Evolutionary conservation across 1,140 invertebrate genomes (phyloP).

Genomic region (Bombus cullumanus): DNA sequence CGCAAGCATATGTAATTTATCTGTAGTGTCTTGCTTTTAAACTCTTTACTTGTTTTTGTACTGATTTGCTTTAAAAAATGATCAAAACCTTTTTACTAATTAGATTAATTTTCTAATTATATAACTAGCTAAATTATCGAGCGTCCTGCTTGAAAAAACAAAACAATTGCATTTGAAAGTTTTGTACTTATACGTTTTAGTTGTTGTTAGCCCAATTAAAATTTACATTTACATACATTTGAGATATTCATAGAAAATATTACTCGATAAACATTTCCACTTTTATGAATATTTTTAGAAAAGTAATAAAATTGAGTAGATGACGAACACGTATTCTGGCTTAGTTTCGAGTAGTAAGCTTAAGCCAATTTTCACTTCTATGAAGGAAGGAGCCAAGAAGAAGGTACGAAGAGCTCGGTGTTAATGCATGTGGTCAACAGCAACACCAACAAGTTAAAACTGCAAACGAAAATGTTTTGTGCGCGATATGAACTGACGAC

Average conservation of each 20-base stretch:
- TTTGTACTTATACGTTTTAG: neutral
- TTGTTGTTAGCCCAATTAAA: neutral
- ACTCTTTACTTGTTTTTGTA: slow-evolving; percentile 13
- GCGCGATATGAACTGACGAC: slow-evolving; percentile 69
- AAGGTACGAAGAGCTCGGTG: slow-evolving; percentile 23
- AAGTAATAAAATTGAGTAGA: neutral
- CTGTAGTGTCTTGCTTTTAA: neutral
- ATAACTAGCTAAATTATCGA: neutral
- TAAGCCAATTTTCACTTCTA: slow-evolving; percentile 31
- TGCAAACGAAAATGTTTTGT: slow-evolving; percentile 80
- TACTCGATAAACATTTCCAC: neutral
- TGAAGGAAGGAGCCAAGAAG: slow-evolving; percentile 37
- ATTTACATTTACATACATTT: neutral
- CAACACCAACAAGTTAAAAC: slow-evolving; percentile 82
- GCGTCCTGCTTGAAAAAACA: neutral
- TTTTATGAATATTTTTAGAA: neutral
- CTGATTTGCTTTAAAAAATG: neutral
- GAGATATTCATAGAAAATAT: neutral
- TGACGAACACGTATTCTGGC: slow-evolving; percentile 9
- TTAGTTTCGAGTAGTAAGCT: slow-evolving; percentile 76
- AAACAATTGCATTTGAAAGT: neutral
- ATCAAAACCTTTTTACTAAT: neutral
- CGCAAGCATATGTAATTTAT: slow-evolving; percentile 25
- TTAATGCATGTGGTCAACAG: slow-evolving; percentile 75
- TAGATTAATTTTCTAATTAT: neutral